Base-by-base conservation (phyloP, 2,113 vertebrate species). In the Columba janthina region DNA sequence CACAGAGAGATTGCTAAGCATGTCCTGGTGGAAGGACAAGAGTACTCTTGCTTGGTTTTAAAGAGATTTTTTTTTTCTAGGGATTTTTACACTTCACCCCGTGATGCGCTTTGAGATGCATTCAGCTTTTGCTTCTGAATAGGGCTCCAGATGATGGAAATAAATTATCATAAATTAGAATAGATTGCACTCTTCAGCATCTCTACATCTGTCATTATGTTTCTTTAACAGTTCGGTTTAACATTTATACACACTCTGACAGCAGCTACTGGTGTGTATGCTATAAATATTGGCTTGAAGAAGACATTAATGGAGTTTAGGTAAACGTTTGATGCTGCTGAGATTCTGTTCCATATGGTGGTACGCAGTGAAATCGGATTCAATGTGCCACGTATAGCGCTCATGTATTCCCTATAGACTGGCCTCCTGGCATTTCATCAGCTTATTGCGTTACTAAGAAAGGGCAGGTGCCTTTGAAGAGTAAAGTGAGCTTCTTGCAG, bases 161-260 rank as follows among this genome's bases (percentile, higher is more conserved):
- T 96, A 97, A 97, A 97, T 97, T 96, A 97, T 92, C 96, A 97
- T 97, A 97, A 96, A 97, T 97, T 97, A 97, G 96, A 97, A 97
- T 94, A 96, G 95, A 97, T 97, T 96, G 94, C 96, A 96, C 94
- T 96, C 96, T 95, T 96, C 96, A 96, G 96, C 96, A 97, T 97
- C 96, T 96, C 96, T 97, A 93, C 96, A 97, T 97, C 96, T 97
- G 96, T 96, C 96, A 93, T 97, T 96, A 97, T 96, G 96, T 96
- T 97, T 96, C 96, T 96, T 95, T 97, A 97, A 97, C 96, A 96
- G 96, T 93, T 96, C 96, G 76, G 94, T 97, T 97, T 97, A 96
- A 96, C 96, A 96, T 97, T 97, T 96, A 96, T 96, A 97, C 96
- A 96, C 96, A 94, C 93, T 96, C 94, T 97, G 96, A 96, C 96